A percentile compares a stretch with the other conserved stretches of the same genome.
These are phyloP conservation scores for Nebria ingens DNA, from an alignment of 1,140 invertebrate species.

Conservation along the genomic window DNA sequence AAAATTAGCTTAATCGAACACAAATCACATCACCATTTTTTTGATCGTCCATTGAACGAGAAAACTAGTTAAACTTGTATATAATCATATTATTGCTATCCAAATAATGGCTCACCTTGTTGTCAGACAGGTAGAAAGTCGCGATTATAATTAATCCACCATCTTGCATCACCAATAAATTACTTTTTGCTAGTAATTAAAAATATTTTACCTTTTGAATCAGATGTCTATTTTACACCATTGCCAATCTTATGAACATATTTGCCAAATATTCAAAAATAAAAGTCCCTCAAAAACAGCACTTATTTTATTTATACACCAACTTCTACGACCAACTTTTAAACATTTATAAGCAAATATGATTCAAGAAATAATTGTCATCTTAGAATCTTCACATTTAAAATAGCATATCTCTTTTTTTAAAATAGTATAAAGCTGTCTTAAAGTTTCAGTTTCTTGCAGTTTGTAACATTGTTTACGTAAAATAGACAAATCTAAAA, in stretches of 20 bases:
- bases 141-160: conserved; percentile 1
- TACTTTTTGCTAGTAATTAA: conserved; percentile 7
- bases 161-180: conserved; percentile 5
- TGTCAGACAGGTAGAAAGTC: not conserved
- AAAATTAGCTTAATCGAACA: conserved; percentile 7
- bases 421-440: too few species aligned
- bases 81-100: not conserved
- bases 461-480: too few species aligned
- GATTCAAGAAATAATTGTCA: too few species aligned
- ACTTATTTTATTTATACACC: too few species aligned
- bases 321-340: too few species aligned
- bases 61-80: not conserved
- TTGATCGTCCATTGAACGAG: not conserved
- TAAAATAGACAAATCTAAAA: too few species aligned
- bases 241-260: conserved; percentile 1
- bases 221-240: conserved; percentile 7
- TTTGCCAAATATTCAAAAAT: too few species aligned
- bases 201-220: conserved; percentile 8
- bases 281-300: too few species aligned
- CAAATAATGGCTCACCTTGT: not conserved
- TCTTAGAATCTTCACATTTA: too few species aligned
- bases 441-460: too few species aligned
- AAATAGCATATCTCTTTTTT: too few species aligned
- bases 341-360: too few species aligned
- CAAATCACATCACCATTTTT: conserved; percentile 9